These are phyloP conservation scores for Protaetia brevitarsis DNA, from an alignment of 1,140 invertebrate species.

Conservation along the genomic window DNA sequence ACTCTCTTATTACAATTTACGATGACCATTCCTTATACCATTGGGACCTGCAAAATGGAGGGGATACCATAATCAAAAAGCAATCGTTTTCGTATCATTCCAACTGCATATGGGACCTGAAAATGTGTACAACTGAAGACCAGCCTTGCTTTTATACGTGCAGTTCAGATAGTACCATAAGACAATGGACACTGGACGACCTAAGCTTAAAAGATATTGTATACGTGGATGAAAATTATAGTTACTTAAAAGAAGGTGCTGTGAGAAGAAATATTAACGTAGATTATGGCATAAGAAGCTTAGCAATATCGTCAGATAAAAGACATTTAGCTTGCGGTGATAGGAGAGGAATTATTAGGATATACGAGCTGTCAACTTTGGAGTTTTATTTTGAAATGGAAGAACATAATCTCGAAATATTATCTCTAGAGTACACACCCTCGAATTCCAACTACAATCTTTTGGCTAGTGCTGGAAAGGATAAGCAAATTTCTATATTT, in stretches of 20 bases:
- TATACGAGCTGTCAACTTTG: background rate
- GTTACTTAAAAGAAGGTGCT: background rate
- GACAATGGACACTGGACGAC: background rate
- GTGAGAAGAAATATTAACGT: background rate
- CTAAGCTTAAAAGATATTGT: background rate
- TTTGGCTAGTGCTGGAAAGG: background rate
- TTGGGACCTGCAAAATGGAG: background rate
- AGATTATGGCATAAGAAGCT: background rate
- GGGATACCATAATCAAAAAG: background rate
- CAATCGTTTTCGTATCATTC: background rate
- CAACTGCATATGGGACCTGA: background rate
- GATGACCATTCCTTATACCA: background rate
- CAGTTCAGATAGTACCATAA: background rate
- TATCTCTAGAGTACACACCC: background rate
- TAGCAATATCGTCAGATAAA: background rate
- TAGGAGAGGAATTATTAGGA: background rate
- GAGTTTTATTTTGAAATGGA: background rate
- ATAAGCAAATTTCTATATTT: conserved; percentile 5
- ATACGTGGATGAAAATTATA: background rate
- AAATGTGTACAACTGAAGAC: background rate
- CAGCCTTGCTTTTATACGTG: background rate
- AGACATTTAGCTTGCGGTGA: background rate
- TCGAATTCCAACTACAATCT: background rate
- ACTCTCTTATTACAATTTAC: background rate
- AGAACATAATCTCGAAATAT: background rate